These are phyloP conservation scores for Melanotaenia parkinsoni DNA, from an alignment of 2,797 vertebrate species.

Conservation along the genomic window DNA sequence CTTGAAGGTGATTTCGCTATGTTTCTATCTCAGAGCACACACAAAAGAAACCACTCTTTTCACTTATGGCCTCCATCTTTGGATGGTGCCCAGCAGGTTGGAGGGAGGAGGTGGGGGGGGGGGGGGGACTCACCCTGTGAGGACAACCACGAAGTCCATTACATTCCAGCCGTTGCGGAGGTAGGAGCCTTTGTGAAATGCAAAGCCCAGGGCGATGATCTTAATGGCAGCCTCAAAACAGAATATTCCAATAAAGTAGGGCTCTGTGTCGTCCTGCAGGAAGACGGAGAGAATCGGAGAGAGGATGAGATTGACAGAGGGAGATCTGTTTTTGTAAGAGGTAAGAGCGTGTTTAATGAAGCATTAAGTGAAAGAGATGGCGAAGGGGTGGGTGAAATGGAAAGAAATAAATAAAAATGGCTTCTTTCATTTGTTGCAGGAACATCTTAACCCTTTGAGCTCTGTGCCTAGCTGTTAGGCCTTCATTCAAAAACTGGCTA, in stretches of 20 bases:
- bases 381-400: constrained; percentile 15
- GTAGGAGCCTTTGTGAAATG: constrained; percentile 98
- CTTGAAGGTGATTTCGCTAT: constrained; percentile 47
- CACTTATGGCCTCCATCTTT: constrained; percentile 44
- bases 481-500: no score
- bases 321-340: constrained; percentile 66
- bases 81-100: constrained; percentile 53
- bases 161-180: constrained; percentile 98
- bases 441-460: no score
- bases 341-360: constrained; percentile 71
- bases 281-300: constrained; percentile 54
- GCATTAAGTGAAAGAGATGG: constrained; percentile 51
- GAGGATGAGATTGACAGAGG: constrained; percentile 44
- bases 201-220: constrained; percentile 96
- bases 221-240: constrained; percentile 99
- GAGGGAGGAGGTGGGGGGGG: constrained; percentile 32
- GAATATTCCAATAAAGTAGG: constrained; percentile 99
- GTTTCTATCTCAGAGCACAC: constrained; percentile 14
- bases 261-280: constrained; percentile 96
- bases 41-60: constrained; percentile 68
- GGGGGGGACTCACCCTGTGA: constrained; percentile 91
- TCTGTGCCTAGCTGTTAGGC: no score
- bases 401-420: constrained; percentile 44
- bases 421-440: constrained; percentile 53
- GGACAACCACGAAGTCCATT: constrained; percentile 99